Evolutionary conservation across 37 sponge, comb jelly and placozoan genomes (phyloP), one percentile per base, ranked within the genome.

Genomic region (Amphimedon queenslandica): DNA sequence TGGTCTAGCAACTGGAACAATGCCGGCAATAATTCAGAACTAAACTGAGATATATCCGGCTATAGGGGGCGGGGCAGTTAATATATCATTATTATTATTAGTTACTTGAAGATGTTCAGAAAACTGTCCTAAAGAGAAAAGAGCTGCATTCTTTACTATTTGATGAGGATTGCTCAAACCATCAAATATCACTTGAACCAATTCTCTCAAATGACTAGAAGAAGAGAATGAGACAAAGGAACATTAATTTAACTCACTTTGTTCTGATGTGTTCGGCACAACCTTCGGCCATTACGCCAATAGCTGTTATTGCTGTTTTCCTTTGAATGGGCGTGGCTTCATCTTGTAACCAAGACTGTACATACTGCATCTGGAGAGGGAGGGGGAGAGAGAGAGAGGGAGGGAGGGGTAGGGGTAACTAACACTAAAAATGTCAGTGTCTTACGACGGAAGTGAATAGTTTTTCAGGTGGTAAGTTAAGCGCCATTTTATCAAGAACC

Each of bases 101-200:
- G 29, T 20, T 73, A 86, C 93, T 77, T 95, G 96, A 21, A 98
- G 71, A 69, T 94, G 76, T 20, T 89, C 90, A 2, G 99, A 87
- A 61, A 98, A 94, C 76, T 98, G 99, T 25, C 99, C 99, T 55
- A 98, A 58, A 13, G 99, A 90, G 60, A 93, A 98, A 27, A 98
- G 84, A 10, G 99, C 89, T 0, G 95, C 95, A 81, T 98, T 98
- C 42, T 90, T 71, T 18, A 98, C 95, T 29, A 83, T 77, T 4
- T 55, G 66, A 33, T 85, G 57, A 37, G 73, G 55, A 58, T 96
- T 90, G 8, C 42, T 58, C 43, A 93, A 57, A 36, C 87, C 90
- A 51, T 69, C 53, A 23, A 81, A 77, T 1, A 67, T 68, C 27
- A 43, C 20, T 16, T 81, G 55, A 29, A 77, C 60, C 6, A 81